Evolutionary conservation across 2,797 vertebrate genomes (phyloP), one percentile per base, ranked within the genome.

Genomic region (Nasua narica): DNA sequence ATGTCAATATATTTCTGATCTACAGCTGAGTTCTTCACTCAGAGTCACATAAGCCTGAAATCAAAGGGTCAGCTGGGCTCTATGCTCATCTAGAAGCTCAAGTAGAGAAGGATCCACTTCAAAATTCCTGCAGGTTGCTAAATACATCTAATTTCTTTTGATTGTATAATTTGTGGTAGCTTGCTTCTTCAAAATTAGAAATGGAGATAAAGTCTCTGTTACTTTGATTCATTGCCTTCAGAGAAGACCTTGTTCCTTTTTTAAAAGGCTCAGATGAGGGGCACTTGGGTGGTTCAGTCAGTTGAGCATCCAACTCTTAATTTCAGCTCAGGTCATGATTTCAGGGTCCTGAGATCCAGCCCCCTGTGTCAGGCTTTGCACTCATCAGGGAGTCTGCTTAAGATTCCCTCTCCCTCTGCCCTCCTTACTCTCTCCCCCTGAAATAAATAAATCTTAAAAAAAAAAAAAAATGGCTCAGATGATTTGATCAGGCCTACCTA

Each of bases 201-300:
- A 18, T 40, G 9, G 16, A 35, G 2, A 37, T 21, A 43, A 69
- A 77, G 3, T 65, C 14, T 78, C 15, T 52, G 27, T 5, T 43
- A 7, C 5, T 35, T 77, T 76, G 10, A 95, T 32, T 67, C 54
- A 74, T 27, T 87, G 35, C 0, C 21, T 60, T 92, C 62, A 74
- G 11, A 6, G 10, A 84, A 83, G 23, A 82, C 0, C 11, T 40
- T 25, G 15, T 27, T 91, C 21, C 16, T 58, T 43, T 89, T 35
- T 69, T 74, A 62, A 69, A 86, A 70, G 15, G 3, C 2, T 74
- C 43, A 46, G 15, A 74, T 67, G 9, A 67, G 8, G 65, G n/a
- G 18, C 0, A 1, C 2, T 2, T 1, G 0, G n/a, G n/a, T 67
- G 18, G 16, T n/a, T 35, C 65, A 35, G n/a, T 35, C 65, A 67